These are phyloP conservation scores for Tortrix viridana DNA, from an alignment of 2,888 invertebrate genomes.

Conservation along the genomic window DNA sequence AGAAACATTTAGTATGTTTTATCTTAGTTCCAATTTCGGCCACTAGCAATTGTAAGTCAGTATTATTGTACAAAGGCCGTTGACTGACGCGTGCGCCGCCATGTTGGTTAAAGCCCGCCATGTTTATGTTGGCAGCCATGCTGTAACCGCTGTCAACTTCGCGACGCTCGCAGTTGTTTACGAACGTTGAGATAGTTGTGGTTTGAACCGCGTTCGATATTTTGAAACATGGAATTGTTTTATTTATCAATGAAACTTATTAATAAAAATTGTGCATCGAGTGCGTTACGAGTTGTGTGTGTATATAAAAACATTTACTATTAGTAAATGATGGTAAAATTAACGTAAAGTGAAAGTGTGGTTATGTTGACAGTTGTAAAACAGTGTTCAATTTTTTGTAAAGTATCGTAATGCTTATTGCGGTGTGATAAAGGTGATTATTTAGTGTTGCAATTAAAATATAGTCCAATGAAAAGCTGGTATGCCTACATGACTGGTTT, in stretches of 20 bases:
- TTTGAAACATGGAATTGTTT: slow-evolving; percentile 46
- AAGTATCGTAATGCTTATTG: slow-evolving; percentile 24
- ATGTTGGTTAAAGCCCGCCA: slow-evolving; percentile 50
- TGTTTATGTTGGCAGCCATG: slow-evolving; percentile 52
- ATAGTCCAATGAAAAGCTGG: neutral
- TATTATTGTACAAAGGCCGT: slow-evolving; percentile 52
- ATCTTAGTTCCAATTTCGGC: slow-evolving; percentile 16
- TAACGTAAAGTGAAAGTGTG: slow-evolving; percentile 63
- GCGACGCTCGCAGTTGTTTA: slow-evolving; percentile 59
- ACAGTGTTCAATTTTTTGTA: slow-evolving; percentile 31
- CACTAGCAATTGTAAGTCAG: slow-evolving; percentile 15
- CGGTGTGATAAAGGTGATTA: slow-evolving; percentile 33
- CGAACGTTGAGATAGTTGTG: slow-evolving; percentile 74
- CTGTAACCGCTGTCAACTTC: slow-evolving; percentile 60
- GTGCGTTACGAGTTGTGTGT: slow-evolving; percentile 41
- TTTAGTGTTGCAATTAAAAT: slow-evolving; percentile 14
- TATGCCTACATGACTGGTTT: slow-evolving; percentile 43
- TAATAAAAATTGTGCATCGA: slow-evolving; percentile 39
- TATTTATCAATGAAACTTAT: slow-evolving; percentile 62
- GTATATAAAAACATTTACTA: slow-evolving; percentile 37
- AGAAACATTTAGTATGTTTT: neutral
- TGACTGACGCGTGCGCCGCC: slow-evolving; percentile 59
- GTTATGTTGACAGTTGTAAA: slow-evolving; percentile 70
- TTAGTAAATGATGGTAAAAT: slow-evolving; percentile 26
- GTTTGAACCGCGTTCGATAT: slow-evolving; percentile 60